These are phyloP conservation scores for Catharus ustulatus DNA, from an alignment of 2,797 vertebrate genomes.

Conservation along the genomic window DNA sequence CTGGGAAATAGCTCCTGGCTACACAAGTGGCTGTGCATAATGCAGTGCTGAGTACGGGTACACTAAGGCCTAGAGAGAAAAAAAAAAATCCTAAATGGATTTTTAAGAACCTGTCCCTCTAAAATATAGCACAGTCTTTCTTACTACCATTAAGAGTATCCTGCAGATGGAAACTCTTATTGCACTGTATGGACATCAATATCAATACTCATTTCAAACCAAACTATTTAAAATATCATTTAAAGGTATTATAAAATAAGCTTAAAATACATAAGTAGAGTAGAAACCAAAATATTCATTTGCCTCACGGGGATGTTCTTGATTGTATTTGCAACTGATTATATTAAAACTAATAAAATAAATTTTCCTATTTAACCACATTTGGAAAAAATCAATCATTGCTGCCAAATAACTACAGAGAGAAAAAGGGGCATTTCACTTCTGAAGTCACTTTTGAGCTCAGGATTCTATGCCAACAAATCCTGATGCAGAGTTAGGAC, in stretches of 20 bases:
- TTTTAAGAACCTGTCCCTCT: not conserved
- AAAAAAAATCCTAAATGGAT: not conserved
- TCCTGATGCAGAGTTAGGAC: not conserved
- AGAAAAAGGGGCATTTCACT: not conserved
- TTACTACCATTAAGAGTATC: not conserved
- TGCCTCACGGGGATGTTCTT: not conserved
- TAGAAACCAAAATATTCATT: not conserved
- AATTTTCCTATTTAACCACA: not conserved
- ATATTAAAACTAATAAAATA: conserved; percentile 57
- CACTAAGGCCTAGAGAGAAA: not conserved
- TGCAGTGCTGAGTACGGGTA: not conserved
- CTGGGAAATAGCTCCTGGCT: not conserved
- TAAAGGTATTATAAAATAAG: not conserved
- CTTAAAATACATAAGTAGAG: not conserved
- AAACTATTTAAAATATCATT: not conserved
- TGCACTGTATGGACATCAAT: not conserved
- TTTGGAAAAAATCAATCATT: conserved; percentile 24
- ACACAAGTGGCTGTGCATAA: not conserved
- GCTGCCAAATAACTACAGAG: not conserved
- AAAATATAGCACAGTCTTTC: not conserved
- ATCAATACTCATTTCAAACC: not conserved
- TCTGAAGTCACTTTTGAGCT: conserved; percentile 22
- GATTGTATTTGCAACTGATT: conserved; percentile 50
- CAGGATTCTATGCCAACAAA: not conserved
- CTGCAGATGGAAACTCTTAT: not conserved